Conservation (phyloP, 2,797 vertebrate genomes). For the Hippoglossus hippoglossus region DNA sequence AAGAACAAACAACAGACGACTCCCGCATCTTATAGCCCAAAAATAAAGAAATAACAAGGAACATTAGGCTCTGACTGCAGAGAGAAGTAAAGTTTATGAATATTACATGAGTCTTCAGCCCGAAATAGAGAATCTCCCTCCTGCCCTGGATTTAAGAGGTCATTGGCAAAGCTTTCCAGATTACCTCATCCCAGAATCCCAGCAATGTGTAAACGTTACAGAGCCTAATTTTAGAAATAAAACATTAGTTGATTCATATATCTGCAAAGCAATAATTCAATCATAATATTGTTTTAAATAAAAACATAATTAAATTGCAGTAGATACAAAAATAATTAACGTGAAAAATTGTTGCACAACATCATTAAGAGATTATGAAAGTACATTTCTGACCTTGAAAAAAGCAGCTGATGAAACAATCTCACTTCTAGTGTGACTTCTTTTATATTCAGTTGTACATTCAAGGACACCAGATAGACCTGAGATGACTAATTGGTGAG, state of each 20-base stretch:
- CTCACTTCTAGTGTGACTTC: background rate
- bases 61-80: slow-evolving; percentile 52
- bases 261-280: background rate
- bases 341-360: background rate
- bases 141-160: slow-evolving; percentile 70
- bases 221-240: slow-evolving; percentile 12
- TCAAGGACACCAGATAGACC: background rate
- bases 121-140: slow-evolving; percentile 79
- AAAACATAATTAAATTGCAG: background rate
- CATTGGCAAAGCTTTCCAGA: slow-evolving; percentile 59
- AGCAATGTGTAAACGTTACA: slow-evolving; percentile 22
- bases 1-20: slow-evolving; percentile 49
- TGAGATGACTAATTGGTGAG: background rate
- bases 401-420: background rate
- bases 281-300: background rate
- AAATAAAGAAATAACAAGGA: slow-evolving; percentile 66
- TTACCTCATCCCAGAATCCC: slow-evolving; percentile 59
- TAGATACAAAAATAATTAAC: background rate
- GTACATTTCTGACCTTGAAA: background rate
- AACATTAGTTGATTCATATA: background rate
- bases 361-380: background rate
- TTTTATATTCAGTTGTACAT: background rate
- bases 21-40: slow-evolving; percentile 25
- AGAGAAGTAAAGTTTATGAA: slow-evolving; percentile 78
- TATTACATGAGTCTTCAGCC: slow-evolving; percentile 78